A percentile compares a stretch with the other conserved stretches of the same genome.
phyloP scores from a whole-genome alignment of 2,113 vertebrate genomes.

The Oncorhynchus masou region DNA sequence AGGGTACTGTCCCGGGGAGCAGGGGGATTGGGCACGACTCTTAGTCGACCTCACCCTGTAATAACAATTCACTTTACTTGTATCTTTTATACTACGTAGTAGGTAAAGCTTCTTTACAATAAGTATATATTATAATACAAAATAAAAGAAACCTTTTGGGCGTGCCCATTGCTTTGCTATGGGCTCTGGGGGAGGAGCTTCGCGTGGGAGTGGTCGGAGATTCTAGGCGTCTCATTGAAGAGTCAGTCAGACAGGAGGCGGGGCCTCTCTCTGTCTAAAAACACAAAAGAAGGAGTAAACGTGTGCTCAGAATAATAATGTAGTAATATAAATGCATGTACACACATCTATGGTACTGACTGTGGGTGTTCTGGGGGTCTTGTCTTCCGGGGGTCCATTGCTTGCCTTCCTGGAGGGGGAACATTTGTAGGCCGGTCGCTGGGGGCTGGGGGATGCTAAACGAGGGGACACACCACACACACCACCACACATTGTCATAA shows the following conservation, averaged over 20 bases:
- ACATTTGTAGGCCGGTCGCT: slow-evolving; percentile 79
- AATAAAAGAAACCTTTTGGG: slow-evolving; percentile 65
- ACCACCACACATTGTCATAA: slow-evolving; percentile 45
- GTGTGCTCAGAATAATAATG: not conserved
- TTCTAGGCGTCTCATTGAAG: slow-evolving; percentile 73
- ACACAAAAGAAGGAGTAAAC: slow-evolving; percentile 22
- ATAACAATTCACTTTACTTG: not conserved
- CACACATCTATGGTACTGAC: slow-evolving; percentile 57
- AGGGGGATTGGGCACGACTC: slow-evolving; percentile 85
- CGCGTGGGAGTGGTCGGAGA: slow-evolving; percentile 76
- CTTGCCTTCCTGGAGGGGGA: slow-evolving; percentile 78
- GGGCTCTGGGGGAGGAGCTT: slow-evolving; percentile 79
- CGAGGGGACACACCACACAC: slow-evolving; percentile 82
- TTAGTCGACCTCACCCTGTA: slow-evolving; percentile 76
- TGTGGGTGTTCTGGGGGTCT: slow-evolving; percentile 71
- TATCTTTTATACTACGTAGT: too few relatives aligned
- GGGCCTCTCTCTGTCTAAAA: slow-evolving; percentile 79
- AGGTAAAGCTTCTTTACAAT: too few relatives aligned
- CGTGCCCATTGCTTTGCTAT: slow-evolving; percentile 75
- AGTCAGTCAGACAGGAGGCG: slow-evolving; percentile 57
- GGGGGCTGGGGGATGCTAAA: slow-evolving; percentile 84
- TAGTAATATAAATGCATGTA: not conserved
- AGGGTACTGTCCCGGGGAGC: slow-evolving; percentile 76
- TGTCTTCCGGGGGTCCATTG: slow-evolving; percentile 65
- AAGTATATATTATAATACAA: too few relatives aligned